A percentile compares a stretch with the other conserved stretches of the same genome.
Conservation (phyloP, 2,113 vertebrate species). For the Calidris pygmaea region DNA sequence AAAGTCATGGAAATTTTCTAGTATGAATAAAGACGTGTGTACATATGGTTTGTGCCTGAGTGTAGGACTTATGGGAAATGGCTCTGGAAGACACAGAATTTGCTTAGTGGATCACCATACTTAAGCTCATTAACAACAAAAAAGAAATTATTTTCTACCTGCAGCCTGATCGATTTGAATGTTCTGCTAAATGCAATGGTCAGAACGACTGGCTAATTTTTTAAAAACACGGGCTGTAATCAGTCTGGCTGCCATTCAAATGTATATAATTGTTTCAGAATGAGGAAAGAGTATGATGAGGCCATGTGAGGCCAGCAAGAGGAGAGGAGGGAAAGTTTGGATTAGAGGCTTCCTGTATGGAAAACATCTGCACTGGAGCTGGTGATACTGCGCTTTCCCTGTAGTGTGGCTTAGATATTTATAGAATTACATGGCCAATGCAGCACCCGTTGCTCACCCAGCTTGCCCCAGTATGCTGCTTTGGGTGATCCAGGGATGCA, state of each 20-base stretch:
- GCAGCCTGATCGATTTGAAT: background rate
- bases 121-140: background rate
- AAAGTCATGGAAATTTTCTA: background rate
- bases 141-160: background rate
- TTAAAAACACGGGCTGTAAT: background rate
- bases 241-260: background rate
- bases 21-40: background rate
- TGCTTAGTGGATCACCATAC: background rate
- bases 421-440: background rate
- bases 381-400: background rate
- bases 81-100: background rate
- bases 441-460: background rate
- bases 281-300: background rate
- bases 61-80: background rate
- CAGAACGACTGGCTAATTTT: background rate
- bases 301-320: slow-evolving; percentile 43
- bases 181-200: background rate
- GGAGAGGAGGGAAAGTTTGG: slow-evolving; percentile 30
- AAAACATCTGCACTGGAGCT: slow-evolving; percentile 57
- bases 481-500: background rate
- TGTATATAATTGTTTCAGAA: slow-evolving; percentile 37
- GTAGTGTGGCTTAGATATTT: background rate
- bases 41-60: background rate
- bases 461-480: background rate
- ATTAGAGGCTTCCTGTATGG: slow-evolving; percentile 63